Percentiles rank a stretch among this genome's conserved stretches.
Conservation (phyloP, 1,140 invertebrate species). For the Arion vulgaris region DNA sequence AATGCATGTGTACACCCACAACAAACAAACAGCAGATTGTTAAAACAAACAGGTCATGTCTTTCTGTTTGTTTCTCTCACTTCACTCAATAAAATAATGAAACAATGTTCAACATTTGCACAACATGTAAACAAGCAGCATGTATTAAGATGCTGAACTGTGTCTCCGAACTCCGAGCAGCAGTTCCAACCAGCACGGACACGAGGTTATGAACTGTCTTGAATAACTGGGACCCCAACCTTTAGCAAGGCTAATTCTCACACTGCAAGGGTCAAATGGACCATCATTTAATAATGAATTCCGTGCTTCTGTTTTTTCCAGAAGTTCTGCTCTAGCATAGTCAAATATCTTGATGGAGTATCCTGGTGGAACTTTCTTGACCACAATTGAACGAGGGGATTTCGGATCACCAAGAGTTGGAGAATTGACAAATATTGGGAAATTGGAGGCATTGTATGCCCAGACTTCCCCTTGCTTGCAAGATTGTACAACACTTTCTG, state of each 20-base stretch:
- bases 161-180: conserved; percentile 75
- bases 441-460: conserved; percentile 89
- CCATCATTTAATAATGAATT: conserved; percentile 47
- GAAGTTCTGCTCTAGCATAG: conserved; percentile 70
- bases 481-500: neutral
- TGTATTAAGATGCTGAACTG: conserved; percentile 45
- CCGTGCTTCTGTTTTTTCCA: conserved; percentile 64
- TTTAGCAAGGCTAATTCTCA: conserved; percentile 91
- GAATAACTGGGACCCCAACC: conserved; percentile 92
- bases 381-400: conserved; percentile 78
- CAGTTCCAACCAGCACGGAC: conserved; percentile 93
- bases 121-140: no score
- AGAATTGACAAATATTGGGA: conserved; percentile 90
- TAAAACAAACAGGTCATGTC: no score
- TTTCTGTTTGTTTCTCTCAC: no score
- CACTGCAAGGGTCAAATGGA: conserved; percentile 86
- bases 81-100: no score
- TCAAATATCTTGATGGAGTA: conserved; percentile 89
- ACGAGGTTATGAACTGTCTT: conserved; percentile 86
- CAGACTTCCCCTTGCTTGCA: conserved; percentile 79
- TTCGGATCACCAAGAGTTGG: conserved; percentile 84
- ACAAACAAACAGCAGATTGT: no score
- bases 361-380: conserved; percentile 84
- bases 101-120: neutral
- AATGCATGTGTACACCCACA: no score